Evolutionary conservation across 1,140 invertebrate species (phyloP).

Genomic region (Penaeus japonicus): DNA sequence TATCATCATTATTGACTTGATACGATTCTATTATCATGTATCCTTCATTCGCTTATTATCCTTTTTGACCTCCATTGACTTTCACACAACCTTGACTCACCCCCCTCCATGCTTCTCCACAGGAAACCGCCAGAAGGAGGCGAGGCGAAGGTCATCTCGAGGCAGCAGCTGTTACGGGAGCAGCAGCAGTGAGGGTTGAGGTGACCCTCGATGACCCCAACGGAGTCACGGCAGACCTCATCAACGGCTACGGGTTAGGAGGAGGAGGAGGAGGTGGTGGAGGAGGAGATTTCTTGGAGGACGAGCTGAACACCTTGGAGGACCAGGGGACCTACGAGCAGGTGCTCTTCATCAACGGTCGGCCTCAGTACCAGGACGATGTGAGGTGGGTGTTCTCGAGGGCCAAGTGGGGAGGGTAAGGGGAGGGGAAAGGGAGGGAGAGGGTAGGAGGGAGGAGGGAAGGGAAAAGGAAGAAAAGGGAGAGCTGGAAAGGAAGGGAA

Average conservation of each 20-base stretch:
- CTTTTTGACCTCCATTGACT: no score
- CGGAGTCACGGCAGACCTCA: background rate
- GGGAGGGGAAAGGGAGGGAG: background rate
- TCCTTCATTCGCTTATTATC: no score
- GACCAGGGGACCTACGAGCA: slow-evolving; percentile 57
- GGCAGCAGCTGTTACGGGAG: slow-evolving; percentile 49
- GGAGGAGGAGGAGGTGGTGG: background rate
- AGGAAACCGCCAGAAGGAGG: slow-evolving; percentile 45
- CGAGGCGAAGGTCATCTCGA: slow-evolving; percentile 37
- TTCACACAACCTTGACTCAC: background rate
- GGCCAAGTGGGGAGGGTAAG: background rate
- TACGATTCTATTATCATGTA: no score
- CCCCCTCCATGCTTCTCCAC: background rate
- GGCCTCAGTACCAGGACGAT: slow-evolving; percentile 57
- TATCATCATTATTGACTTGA: no score
- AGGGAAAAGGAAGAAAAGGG: background rate
- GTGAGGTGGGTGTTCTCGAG: background rate
- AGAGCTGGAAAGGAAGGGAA: background rate
- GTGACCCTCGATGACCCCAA: slow-evolving; percentile 42
- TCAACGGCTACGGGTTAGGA: background rate
- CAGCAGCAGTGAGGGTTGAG: slow-evolving; percentile 47
- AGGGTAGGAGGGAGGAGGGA: background rate
- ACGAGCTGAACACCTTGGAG: slow-evolving; percentile 8
- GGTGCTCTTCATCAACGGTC: slow-evolving; percentile 59
- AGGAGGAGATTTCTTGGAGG: background rate